phyloP scores from a whole-genome alignment of 2,888 invertebrate species.

The Latrodectus hesperus region DNA sequence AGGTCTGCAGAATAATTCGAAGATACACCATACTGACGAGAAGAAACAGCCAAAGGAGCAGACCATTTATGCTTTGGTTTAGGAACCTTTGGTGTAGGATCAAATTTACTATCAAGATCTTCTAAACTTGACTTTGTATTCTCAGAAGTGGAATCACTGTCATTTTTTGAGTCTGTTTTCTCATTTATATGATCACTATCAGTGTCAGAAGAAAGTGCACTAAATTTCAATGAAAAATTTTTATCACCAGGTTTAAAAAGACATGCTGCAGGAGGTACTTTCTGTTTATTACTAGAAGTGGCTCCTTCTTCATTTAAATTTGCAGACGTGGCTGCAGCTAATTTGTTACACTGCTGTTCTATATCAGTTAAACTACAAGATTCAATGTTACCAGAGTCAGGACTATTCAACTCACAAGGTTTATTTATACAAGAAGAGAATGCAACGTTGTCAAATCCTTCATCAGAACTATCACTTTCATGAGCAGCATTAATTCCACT shows the following conservation, averaged over 20 bases:
- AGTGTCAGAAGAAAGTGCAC: background rate
- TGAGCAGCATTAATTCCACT: conserved; percentile 59
- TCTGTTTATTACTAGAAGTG: background rate
- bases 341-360: background rate
- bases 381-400: conserved; percentile 51
- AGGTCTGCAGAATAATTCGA: conserved; percentile 77
- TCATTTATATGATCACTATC: conserved; percentile 16
- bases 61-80: conserved; percentile 83
- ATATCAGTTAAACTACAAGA: background rate
- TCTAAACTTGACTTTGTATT: background rate
- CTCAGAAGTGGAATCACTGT: background rate
- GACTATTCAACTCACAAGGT: conserved; percentile 27
- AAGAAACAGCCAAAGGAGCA: conserved; percentile 80
- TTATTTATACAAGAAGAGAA: background rate
- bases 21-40: conserved; percentile 78
- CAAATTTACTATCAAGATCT: conserved; percentile 53
- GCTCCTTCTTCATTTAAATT: background rate
- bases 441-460: conserved; percentile 13
- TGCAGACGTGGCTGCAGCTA: background rate
- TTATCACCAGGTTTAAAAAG: background rate
- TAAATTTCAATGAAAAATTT: background rate
- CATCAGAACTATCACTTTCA: conserved; percentile 49
- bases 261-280: background rate
- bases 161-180: background rate
- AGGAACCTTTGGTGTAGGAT: conserved; percentile 69